Evolutionary conservation across 2,888 invertebrate species (phyloP).

Genomic region (Coremacera marginata): DNA sequence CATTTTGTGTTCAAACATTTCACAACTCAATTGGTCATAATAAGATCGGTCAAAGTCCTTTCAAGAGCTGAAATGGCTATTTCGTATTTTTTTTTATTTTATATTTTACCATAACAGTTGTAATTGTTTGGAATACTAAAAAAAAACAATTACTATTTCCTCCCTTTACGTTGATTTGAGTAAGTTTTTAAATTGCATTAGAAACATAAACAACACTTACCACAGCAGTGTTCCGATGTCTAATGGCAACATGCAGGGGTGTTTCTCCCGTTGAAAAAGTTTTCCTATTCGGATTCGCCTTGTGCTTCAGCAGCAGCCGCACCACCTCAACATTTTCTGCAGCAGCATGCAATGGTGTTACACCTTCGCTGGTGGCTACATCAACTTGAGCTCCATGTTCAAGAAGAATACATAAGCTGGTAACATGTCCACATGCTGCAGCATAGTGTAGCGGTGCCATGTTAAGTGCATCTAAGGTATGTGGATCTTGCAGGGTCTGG

Average conservation of each 20-base stretch:
- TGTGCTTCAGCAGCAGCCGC: slow-evolving; percentile 72
- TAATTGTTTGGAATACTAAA: too few species aligned
- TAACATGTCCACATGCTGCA: slow-evolving; percentile 75
- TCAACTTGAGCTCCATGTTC: slow-evolving; percentile 75
- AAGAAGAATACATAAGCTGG: slow-evolving; percentile 74
- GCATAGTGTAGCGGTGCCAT: slow-evolving; percentile 82
- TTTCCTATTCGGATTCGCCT: slow-evolving; percentile 74
- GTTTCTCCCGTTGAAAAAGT: slow-evolving; percentile 74
- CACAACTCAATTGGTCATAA: too few species aligned
- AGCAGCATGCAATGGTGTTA: slow-evolving; percentile 79
- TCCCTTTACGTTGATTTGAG: too few species aligned
- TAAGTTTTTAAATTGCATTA: too few species aligned
- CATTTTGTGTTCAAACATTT: too few species aligned
- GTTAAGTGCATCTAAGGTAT: slow-evolving; percentile 61
- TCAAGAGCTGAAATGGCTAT: too few species aligned
- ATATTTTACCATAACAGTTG: too few species aligned
- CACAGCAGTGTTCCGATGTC: slow-evolving; percentile 72
- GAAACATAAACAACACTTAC: slow-evolving; percentile 58
- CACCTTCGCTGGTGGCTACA: slow-evolving; percentile 75
- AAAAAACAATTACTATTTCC: too few species aligned
- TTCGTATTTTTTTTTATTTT: too few species aligned
- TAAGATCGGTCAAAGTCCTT: too few species aligned
- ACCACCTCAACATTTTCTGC: slow-evolving; percentile 74
- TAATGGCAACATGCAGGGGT: slow-evolving; percentile 75
- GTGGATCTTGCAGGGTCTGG: slow-evolving; percentile 59